These are phyloP conservation scores for Spialia ferax DNA, from an alignment of 2,888 invertebrate genomes.

Conservation along the genomic window DNA sequence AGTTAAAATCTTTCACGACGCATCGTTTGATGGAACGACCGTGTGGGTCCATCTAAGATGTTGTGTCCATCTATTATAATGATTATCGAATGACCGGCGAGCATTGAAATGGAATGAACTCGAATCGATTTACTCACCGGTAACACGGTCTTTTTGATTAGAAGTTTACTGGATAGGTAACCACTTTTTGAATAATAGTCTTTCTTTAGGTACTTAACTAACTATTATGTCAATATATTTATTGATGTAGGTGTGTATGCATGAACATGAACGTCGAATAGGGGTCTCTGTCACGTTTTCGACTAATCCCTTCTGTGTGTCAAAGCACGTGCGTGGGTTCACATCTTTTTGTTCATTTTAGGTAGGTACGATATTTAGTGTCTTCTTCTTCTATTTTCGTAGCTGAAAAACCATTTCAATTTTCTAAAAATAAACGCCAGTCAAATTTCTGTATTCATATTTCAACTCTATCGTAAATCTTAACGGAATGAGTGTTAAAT, in stretches of 20 bases:
- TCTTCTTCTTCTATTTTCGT: background rate
- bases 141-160: background rate
- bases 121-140: slow-evolving; percentile 11
- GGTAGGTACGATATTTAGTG: background rate
- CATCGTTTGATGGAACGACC: slow-evolving; percentile 10
- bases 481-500: slow-evolving; percentile 45
- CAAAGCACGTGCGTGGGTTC: slow-evolving; percentile 74
- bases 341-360: slow-evolving; percentile 8
- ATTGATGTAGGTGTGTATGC: slow-evolving; percentile 3
- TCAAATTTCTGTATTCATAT: slow-evolving; percentile 37
- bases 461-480: slow-evolving; percentile 41
- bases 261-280: slow-evolving; percentile 59
- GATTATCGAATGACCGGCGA: slow-evolving; percentile 11
- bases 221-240: no score
- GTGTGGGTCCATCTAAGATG: slow-evolving; percentile 18
- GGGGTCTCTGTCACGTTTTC: slow-evolving; percentile 77
- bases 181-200: background rate
- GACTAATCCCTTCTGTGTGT: slow-evolving; percentile 77
- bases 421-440: slow-evolving; percentile 29
- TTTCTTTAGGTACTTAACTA: no score
- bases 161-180: background rate
- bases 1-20: slow-evolving; percentile 40
- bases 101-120: slow-evolving; percentile 24
- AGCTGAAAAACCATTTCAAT: slow-evolving; percentile 12
- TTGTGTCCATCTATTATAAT: no score